Evolutionary conservation across 2,113 vertebrate genomes (phyloP).

Genomic region (Piliocolobus tephrosceles): DNA sequence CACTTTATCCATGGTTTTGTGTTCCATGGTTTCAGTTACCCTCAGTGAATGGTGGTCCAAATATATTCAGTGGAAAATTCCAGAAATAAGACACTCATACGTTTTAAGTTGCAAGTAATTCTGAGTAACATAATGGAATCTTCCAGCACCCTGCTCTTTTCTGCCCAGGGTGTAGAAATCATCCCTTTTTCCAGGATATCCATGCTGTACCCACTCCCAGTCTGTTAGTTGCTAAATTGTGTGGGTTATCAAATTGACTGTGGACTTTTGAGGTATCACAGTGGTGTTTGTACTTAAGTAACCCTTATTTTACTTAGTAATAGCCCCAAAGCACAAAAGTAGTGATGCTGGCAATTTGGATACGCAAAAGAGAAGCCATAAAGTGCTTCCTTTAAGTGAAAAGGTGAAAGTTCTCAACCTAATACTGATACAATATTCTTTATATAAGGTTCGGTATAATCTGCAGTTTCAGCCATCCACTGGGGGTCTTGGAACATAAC

Average conservation of each 20-base stretch:
- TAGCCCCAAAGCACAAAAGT: neutral
- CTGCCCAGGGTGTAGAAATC: neutral
- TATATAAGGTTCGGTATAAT: neutral
- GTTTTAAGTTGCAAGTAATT: neutral
- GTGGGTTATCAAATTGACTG: neutral
- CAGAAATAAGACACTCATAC: neutral
- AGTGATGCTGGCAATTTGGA: neutral
- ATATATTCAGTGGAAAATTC: neutral
- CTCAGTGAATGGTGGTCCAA: neutral
- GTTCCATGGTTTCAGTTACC: neutral
- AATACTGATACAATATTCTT: neutral
- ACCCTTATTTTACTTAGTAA: neutral
- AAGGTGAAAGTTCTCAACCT: neutral
- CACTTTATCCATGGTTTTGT: neutral
- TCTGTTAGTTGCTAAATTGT: neutral
- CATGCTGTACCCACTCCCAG: neutral
- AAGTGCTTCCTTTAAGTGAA: neutral
- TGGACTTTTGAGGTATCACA: neutral
- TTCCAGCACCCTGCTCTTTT: neutral
- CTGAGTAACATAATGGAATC: neutral
- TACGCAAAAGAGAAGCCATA: neutral
- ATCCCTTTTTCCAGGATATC: neutral
- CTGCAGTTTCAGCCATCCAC: neutral
- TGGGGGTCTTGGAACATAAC: neutral
- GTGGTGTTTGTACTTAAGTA: neutral